Evolutionary conservation across 1,140 invertebrate genomes (phyloP).

Genomic region (Phortica variegata): DNA sequence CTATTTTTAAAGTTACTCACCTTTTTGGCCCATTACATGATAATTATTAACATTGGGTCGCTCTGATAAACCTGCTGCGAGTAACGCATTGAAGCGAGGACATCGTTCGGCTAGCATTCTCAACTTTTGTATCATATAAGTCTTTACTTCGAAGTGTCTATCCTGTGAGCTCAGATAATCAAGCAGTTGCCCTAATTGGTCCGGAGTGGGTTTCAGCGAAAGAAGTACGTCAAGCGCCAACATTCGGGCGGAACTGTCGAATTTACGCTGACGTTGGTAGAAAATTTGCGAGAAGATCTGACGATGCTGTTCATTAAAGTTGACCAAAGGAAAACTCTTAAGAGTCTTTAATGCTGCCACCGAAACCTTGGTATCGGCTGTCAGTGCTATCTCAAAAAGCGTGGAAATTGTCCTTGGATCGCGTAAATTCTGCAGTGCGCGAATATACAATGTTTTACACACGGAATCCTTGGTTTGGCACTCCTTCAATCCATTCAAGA

Average conservation of each 20-base stretch:
- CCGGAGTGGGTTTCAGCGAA: constrained; percentile 60
- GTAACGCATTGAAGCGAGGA: constrained; percentile 54
- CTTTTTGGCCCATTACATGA: constrained; percentile 65
- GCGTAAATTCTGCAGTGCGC: constrained; percentile 69
- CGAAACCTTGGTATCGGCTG: constrained; percentile 59
- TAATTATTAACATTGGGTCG: constrained; percentile 66
- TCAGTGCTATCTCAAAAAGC: constrained; percentile 60
- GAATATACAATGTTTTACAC: constrained; percentile 65
- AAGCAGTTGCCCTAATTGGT: constrained; percentile 61
- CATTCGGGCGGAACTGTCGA: constrained; percentile 72
- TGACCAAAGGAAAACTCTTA: constrained; percentile 59
- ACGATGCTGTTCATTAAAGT: constrained; percentile 51
- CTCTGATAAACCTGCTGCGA: constrained; percentile 55
- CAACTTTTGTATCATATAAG: constrained; percentile 67
- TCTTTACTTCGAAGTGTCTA: constrained; percentile 66
- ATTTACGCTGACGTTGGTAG: constrained; percentile 64
- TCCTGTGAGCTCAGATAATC: constrained; percentile 61
- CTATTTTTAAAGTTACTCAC: constrained; percentile 20
- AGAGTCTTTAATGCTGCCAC: constrained; percentile 69
- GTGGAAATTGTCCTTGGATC: constrained; percentile 62
- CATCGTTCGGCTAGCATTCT: constrained; percentile 63
- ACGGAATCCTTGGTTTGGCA: constrained; percentile 4
- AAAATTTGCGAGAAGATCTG: constrained; percentile 63
- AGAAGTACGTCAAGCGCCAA: constrained; percentile 74
- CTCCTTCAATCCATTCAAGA: constrained; percentile 23